phyloP scores from a whole-genome alignment of 1,140 invertebrate genomes.

The Drosophila kohkoa region DNA sequence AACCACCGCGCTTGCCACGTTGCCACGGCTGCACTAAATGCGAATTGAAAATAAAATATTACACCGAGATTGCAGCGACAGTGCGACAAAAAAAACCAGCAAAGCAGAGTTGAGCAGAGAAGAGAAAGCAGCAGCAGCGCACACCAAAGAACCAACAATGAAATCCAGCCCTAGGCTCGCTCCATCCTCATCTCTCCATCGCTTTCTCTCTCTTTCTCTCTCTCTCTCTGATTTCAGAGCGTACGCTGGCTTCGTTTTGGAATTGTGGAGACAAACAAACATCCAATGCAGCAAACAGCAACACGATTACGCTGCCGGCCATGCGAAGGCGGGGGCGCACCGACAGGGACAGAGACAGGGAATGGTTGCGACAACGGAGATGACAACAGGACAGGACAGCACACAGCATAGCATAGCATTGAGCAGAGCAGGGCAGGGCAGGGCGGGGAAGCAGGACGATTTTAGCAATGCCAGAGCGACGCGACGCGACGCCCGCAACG shows the following conservation, averaged over 20 bases:
- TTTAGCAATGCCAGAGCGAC: conserved; percentile 10
- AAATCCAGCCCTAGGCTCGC: conserved; percentile 20
- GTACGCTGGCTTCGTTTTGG: conserved; percentile 17
- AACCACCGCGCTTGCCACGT: conserved; percentile 10
- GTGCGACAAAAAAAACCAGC: conserved; percentile 49
- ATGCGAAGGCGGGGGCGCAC: conserved; percentile 32
- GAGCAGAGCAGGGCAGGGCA: too few relatives aligned
- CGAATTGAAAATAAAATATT: conserved; percentile 84
- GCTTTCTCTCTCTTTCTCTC: too few relatives aligned
- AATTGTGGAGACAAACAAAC: conserved; percentile 75
- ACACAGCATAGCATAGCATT: too few relatives aligned
- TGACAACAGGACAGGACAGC: neutral
- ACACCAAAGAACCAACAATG: conserved; percentile 47
- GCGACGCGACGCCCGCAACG: conserved; percentile 35
- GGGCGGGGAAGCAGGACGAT: conserved; percentile 1
- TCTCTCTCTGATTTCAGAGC: neutral
- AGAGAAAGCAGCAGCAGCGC: neutral
- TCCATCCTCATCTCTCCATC: neutral
- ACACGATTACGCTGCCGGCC: conserved; percentile 76
- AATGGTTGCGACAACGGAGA: neutral
- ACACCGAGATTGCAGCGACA: conserved; percentile 75
- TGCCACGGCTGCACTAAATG: conserved; percentile 80
- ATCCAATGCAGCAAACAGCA: conserved; percentile 78
- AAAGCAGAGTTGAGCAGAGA: too few relatives aligned
- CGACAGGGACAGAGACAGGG: neutral